Conservation (phyloP, 2,888 invertebrate genomes). For the Tipula vernalis region DNA sequence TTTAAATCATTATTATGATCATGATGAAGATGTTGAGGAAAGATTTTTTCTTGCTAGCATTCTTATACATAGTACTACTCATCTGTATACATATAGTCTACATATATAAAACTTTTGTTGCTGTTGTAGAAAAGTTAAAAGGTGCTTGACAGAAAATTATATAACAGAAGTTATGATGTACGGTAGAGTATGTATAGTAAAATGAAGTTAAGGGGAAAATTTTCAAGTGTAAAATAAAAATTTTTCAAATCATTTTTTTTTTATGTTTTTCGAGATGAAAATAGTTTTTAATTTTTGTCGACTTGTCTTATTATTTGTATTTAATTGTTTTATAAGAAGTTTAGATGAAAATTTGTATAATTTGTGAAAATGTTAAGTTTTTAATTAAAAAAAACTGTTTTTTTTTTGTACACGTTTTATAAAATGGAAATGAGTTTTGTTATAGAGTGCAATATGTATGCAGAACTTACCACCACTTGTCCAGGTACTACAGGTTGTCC, state of each 20-base stretch:
- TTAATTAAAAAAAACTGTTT: background rate
- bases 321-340: background rate
- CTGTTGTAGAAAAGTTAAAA: background rate
- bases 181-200: background rate
- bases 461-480: constrained; percentile 78
- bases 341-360: background rate
- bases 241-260: background rate
- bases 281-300: background rate
- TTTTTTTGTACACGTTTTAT: background rate
- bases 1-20: background rate
- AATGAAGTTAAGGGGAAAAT: background rate
- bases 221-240: background rate
- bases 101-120: background rate
- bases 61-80: background rate
- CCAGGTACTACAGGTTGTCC: constrained; percentile 85
- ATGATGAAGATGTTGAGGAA: background rate
- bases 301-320: background rate
- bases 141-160: background rate
- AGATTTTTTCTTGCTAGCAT: background rate
- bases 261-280: background rate
- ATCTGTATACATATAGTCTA: background rate
- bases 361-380: background rate
- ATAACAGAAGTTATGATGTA: background rate
- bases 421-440: background rate
- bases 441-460: background rate